Base-by-base conservation (phyloP, 2,113 vertebrate species). In the Channa maculata region DNA sequence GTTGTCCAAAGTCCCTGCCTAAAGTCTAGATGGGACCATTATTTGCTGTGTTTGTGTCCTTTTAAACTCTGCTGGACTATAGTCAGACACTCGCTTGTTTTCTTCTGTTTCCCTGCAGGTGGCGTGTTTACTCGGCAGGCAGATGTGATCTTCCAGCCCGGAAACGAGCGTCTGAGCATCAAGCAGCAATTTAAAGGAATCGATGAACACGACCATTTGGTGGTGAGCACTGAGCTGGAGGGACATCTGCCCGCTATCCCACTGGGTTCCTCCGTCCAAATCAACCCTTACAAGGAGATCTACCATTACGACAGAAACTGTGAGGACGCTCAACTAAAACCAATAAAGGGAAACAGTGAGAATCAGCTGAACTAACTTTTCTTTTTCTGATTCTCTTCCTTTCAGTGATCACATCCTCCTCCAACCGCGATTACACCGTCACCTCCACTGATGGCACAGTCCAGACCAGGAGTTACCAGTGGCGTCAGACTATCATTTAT, bases 131-230 rank as follows among this genome's bases (percentile, higher is more conserved):
- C 89, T 3, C 93, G 96, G 3, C 95, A 94, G 86, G 95, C 96
- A 0, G 96, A 98, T 83, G 96, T 98, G 58, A 95, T 92, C 57
- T 99, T 98, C 41, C 85, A 95, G 38, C 95, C 93, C 0, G 94
- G 95, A 13, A 95, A 94, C 0, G 96, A 96, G 86, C 96, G 94
- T 60, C 85, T 99, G 83, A 88, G 77, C 76, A 91, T 99, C 71
- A 95, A 81, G 62, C 97, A 99, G 89, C 92, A 91, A 64, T 97
- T 99, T 74, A 93, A 93, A 44, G 97, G 97, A 45, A 95, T 98
- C 2, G 95, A 99, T 1, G 96, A 98, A 51, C 97, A 98, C 0
- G 96, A 96, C 24, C 97, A 99, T 84, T 94, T 99, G 72, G 94
- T 96, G 53, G 95, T 98, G 69, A 93, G 86, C 93, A 98, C 97